Percentiles rank a stretch among this genome's conserved stretches.
These are phyloP conservation scores for Byasa hedistus DNA, from an alignment of 2,888 invertebrate genomes.

Conservation along the genomic window DNA sequence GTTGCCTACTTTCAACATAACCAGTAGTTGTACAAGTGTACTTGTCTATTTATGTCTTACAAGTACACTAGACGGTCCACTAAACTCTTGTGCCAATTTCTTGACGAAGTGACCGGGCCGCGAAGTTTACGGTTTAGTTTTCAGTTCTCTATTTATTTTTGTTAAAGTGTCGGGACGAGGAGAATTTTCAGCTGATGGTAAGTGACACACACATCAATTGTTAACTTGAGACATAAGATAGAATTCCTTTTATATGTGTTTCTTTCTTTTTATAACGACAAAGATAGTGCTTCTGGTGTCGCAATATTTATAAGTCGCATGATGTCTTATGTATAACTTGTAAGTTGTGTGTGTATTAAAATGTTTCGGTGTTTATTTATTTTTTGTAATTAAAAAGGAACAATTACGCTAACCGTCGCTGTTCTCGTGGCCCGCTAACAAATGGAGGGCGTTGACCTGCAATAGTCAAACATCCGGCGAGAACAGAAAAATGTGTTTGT, in stretches of 20 bases:
- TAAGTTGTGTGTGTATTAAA: too few relatives aligned
- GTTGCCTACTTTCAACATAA: constrained; percentile 36
- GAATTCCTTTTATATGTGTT: too few relatives aligned
- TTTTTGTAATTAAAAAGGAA: neutral
- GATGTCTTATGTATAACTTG: too few relatives aligned
- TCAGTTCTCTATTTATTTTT: neutral
- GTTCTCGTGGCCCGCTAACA: constrained; percentile 36
- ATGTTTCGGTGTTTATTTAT: too few relatives aligned
- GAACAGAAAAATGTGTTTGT: constrained; percentile 40
- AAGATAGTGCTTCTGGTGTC: too few relatives aligned
- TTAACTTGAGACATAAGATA: too few relatives aligned
- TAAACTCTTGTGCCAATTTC: constrained; percentile 43
- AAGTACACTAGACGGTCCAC: constrained; percentile 43
- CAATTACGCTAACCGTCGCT: constrained; percentile 20
- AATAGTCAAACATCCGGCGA: constrained; percentile 42
- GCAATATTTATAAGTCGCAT: too few relatives aligned
- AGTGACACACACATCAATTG: too few relatives aligned
- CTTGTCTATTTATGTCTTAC: constrained; percentile 41
- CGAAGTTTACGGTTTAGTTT: neutral
- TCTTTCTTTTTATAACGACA: too few relatives aligned
- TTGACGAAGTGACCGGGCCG: constrained; percentile 25
- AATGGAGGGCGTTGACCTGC: constrained; percentile 41
- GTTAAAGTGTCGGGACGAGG: too few relatives aligned
- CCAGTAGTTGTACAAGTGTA: constrained; percentile 25
- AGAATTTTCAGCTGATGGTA: too few relatives aligned